Percentiles rank a stretch among this genome's conserved stretches.
Evolutionary conservation across 2,888 invertebrate genomes (phyloP).

Genomic region (Ischnura elegans): DNA sequence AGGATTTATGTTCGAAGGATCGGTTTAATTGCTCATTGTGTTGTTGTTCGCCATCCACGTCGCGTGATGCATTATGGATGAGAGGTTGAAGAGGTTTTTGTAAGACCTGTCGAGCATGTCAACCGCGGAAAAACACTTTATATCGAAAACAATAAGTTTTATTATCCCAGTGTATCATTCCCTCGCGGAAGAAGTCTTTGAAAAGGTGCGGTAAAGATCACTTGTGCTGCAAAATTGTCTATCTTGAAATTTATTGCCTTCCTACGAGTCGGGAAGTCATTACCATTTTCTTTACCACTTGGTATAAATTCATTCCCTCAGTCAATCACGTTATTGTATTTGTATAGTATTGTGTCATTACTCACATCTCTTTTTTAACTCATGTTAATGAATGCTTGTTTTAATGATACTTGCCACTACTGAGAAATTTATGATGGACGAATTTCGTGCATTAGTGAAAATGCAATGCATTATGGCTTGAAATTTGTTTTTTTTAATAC

Average conservation of each 20-base stretch:
- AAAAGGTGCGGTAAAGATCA: background rate
- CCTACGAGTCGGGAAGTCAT: background rate
- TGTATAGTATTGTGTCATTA: background rate
- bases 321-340: background rate
- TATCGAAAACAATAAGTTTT: conserved; percentile 34
- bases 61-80: conserved; percentile 2
- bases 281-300: background rate
- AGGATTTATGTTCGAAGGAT: conserved; percentile 35
- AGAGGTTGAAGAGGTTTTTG: background rate
- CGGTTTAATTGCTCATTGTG: conserved; percentile 31
- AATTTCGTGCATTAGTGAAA: too few species aligned
- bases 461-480: too few species aligned
- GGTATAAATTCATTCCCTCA: background rate
- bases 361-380: background rate
- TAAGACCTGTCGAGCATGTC: background rate
- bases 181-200: background rate
- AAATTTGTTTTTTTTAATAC: too few species aligned
- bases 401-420: background rate
- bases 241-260: background rate
- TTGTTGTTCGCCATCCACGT: background rate
- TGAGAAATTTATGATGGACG: background rate
- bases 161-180: background rate
- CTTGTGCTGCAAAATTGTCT: background rate
- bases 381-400: background rate
- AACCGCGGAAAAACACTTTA: background rate